phyloP scores from a whole-genome alignment of 2,797 vertebrate genomes.

The Pitangus sulphuratus region DNA sequence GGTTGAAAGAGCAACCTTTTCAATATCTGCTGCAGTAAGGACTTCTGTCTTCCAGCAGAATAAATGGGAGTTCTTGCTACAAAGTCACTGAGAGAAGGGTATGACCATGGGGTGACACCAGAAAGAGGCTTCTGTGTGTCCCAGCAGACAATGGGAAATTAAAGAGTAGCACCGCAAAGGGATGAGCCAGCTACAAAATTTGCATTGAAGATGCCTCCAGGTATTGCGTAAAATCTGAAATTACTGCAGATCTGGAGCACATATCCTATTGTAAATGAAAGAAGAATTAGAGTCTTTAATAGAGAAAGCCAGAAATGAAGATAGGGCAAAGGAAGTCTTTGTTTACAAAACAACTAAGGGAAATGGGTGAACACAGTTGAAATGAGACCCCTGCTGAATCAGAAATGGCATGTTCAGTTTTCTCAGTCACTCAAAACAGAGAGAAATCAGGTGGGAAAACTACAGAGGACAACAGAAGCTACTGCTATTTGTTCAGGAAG shows the following conservation, averaged over 20 bases:
- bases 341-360: neutral
- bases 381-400: slow-evolving; percentile 20
- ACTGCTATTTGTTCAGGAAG: slow-evolving; percentile 45
- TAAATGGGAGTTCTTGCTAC: neutral
- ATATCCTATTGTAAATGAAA: neutral
- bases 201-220: neutral
- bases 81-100: neutral
- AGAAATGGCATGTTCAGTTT: slow-evolving; percentile 25
- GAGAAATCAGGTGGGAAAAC: slow-evolving; percentile 44
- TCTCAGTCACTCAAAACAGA: neutral
- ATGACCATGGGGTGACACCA: neutral
- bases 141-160: neutral
- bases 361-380: neutral
- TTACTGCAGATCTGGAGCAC: neutral
- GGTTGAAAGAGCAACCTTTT: neutral
- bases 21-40: accelerated
- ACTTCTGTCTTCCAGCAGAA: neutral
- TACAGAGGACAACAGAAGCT: slow-evolving; percentile 29
- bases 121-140: neutral
- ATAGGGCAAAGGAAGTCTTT: neutral
- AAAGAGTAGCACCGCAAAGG: neutral
- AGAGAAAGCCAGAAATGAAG: neutral
- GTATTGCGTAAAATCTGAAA: neutral
- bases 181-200: neutral
- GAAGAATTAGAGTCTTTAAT: neutral